Percentiles rank a stretch among this genome's conserved stretches.
These are phyloP conservation scores for Pemphigus obesinymphae DNA, from an alignment of 1,140 invertebrate species.

Conservation along the genomic window DNA sequence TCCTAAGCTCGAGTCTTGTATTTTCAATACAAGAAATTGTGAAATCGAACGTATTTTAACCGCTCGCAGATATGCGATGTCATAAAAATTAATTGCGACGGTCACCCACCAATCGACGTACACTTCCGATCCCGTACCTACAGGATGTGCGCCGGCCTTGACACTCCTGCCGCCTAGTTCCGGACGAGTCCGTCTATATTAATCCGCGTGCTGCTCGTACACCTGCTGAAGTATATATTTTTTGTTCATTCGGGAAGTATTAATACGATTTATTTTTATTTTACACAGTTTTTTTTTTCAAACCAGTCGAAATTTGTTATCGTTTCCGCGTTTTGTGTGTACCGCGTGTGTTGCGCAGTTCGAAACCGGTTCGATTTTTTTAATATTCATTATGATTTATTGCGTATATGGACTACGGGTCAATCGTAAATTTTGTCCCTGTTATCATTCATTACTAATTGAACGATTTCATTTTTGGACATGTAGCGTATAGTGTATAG, in stretches of 20 bases:
- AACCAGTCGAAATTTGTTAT: neutral
- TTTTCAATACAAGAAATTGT: too few species aligned
- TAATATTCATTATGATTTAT: neutral
- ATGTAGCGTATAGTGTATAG: too few species aligned
- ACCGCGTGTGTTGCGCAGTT: neutral
- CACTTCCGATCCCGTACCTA: neutral
- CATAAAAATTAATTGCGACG: neutral
- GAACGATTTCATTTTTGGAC: too few species aligned
- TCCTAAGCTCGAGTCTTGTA: too few species aligned
- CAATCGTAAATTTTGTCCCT: neutral
- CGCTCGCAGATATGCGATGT: neutral
- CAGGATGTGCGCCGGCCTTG: constrained; percentile 14
- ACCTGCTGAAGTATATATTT: neutral
- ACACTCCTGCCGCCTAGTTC: neutral
- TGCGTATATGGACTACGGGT: neutral
- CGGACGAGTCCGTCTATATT: neutral
- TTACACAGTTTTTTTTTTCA: neutral
- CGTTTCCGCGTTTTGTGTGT: neutral
- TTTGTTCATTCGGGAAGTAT: neutral
- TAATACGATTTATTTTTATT: too few species aligned
- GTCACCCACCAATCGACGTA: neutral
- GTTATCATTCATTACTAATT: too few species aligned
- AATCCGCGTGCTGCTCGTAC: neutral
- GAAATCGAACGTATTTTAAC: too few species aligned
- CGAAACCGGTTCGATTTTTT: neutral